Base-by-base conservation (phyloP, 2,113 vertebrate genomes). In the Cavia aperea region DNA sequence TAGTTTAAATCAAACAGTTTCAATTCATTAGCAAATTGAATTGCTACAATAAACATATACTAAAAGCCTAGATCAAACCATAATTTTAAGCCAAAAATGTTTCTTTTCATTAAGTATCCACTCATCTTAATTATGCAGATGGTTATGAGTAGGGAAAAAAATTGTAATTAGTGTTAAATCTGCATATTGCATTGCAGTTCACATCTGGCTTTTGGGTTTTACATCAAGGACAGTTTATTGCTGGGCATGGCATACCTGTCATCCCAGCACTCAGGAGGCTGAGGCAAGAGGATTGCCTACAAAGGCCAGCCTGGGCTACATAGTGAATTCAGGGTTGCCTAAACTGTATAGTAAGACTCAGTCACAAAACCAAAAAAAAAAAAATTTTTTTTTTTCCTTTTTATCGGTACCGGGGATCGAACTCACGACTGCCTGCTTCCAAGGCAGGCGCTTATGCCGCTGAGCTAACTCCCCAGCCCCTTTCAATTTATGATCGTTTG, bases 1-100 rank as follows among this genome's bases (percentile, higher is more conserved):
- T 18, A 66, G 39, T 73, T 85, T 93, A 89, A 89, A n/a, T 19
- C 60, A 66, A 90, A 19, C 31, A 60, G 85, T 95, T 95, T 87
- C 11, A 85, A 2, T 84, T 66, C 13, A 49, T 92, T 88, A 89
- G 18, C 46, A 89, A 66, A 87, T 36, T 70, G n/a, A 89, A 87
- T 87, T 95, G 43, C 54, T 90, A 12, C 1, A 86, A 1, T 70
- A 91, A 93, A 23, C 24, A 68, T 49, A 88, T 90, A 56, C 11
- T 88, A 68, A 2, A 68, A 9, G 91, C 21, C 86, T 93, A 93
- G 15, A 26, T 90, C 51, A 86, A 51, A 86, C 51, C n/a, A 56
- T 81, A 81, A 82, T 83, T 86, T 88, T 65, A 91, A 93, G 33
- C 33, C 73, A 92, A 78, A 5, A 7, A 23, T 65, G 39, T 92